Evolutionary conservation across 2,888 invertebrate species (phyloP).

Genomic region (Amphipoea lucens): DNA sequence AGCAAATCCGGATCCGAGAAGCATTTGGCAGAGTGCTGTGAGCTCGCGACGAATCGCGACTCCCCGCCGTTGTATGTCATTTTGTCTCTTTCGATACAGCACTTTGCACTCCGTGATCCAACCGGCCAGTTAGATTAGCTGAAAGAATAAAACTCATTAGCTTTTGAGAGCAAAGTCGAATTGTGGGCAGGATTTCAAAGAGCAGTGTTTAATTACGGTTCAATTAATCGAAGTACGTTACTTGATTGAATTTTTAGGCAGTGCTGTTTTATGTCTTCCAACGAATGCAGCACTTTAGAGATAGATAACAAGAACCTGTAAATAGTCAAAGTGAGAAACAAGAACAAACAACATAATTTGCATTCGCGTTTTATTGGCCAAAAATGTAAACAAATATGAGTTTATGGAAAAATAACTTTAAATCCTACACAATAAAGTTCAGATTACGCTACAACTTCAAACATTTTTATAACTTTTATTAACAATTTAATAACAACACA

Average conservation of each 20-base stretch:
- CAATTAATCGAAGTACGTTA: constrained; percentile 8
- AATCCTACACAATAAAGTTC: no score
- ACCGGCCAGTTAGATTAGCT: constrained; percentile 61
- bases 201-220: constrained; percentile 27
- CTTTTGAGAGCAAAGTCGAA: constrained; percentile 53
- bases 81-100: constrained; percentile 83
- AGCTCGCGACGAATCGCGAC: constrained; percentile 63
- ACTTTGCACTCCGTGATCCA: constrained; percentile 85
- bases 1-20: constrained; percentile 84
- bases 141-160: constrained; percentile 65
- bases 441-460: no score
- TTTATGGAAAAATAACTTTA: no score
- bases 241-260: not conserved
- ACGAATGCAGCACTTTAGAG: not conserved
- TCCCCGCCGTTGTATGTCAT: constrained; percentile 78
- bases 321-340: not conserved
- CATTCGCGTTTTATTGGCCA: no score
- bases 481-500: no score
- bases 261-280: not conserved
- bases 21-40: constrained; percentile 86
- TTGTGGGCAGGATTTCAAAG: constrained; percentile 21
- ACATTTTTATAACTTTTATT: no score
- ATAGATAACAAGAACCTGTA: not conserved
- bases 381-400: no score
- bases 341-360: not conserved